These are phyloP conservation scores for Epinotia brunnichana DNA, from an alignment of 2,888 invertebrate species.

Conservation along the genomic window DNA sequence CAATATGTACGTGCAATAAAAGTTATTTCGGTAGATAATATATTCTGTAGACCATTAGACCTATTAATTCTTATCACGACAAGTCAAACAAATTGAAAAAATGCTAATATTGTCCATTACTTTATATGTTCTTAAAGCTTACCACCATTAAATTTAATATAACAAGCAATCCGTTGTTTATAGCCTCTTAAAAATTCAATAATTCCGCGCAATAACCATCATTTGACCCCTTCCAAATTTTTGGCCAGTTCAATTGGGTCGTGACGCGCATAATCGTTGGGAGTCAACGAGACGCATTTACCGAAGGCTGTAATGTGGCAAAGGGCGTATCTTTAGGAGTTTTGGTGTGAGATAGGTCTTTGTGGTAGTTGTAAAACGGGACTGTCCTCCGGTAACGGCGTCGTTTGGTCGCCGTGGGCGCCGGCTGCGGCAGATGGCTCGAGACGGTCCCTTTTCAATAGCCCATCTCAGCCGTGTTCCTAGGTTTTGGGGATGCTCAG, in stretches of 20 bases:
- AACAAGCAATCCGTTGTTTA: constrained; percentile 22
- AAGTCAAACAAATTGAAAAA: not conserved
- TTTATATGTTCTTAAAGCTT: not conserved
- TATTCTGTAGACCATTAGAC: no score
- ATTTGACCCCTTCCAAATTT: constrained; percentile 24
- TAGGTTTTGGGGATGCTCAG: constrained; percentile 52
- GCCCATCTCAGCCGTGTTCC: constrained; percentile 61
- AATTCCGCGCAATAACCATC: constrained; percentile 21
- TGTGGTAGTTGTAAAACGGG: constrained; percentile 4
- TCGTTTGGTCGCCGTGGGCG: constrained; percentile 61
- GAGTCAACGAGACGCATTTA: constrained; percentile 6
- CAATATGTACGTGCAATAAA: no score
- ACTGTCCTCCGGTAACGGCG: constrained; percentile 47
- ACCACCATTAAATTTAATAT: constrained; percentile 11
- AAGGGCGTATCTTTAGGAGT: constrained; percentile 7
- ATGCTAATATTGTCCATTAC: not conserved
- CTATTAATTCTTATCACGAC: not conserved
- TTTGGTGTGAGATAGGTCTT: not conserved
- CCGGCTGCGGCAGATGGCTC: constrained; percentile 76
- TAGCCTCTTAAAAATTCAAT: constrained; percentile 29
- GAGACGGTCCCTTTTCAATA: constrained; percentile 77
- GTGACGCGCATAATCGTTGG: constrained; percentile 17
- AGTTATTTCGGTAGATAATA: no score
- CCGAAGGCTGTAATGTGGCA: not conserved
- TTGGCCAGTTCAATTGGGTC: constrained; percentile 21